phyloP scores from a whole-genome alignment of 2,888 invertebrate species.

The Caenorhabditis japonica region DNA sequence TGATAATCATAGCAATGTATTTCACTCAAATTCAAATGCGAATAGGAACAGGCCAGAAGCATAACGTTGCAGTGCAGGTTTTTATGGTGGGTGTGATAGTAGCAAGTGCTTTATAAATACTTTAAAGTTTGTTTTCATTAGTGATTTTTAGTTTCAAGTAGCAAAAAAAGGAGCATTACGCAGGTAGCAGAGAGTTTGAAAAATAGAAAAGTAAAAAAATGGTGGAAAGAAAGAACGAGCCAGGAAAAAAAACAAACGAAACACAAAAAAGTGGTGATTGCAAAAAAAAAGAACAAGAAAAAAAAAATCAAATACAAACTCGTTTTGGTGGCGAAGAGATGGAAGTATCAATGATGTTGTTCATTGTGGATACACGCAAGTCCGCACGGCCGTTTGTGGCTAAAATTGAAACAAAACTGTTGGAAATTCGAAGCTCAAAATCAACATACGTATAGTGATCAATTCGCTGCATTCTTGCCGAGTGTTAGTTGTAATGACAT shows the following conservation, averaged over 20 bases:
- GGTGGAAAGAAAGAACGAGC: neutral
- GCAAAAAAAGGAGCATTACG: too few species aligned
- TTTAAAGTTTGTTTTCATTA: too few species aligned
- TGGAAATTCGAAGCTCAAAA: neutral
- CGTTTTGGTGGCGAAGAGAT: constrained; percentile 23
- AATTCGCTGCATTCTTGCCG: constrained; percentile 52
- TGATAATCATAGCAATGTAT: too few species aligned
- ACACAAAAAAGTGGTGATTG: too few species aligned
- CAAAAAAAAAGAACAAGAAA: constrained; percentile 19
- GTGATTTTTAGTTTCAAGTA: too few species aligned
- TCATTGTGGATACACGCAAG: constrained; percentile 37
- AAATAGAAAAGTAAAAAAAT: neutral
- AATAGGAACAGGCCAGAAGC: too few species aligned
- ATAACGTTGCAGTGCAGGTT: too few species aligned
- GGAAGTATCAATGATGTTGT: constrained; percentile 6
- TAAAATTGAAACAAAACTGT: neutral
- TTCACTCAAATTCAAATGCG: too few species aligned
- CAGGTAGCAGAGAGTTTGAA: too few species aligned
- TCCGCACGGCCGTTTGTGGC: constrained; percentile 35
- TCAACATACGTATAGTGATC: constrained; percentile 39
- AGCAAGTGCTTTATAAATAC: too few species aligned
- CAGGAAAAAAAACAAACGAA: neutral
- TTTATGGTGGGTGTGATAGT: too few species aligned
- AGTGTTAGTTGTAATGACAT: constrained; percentile 43
- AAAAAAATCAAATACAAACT: constrained; percentile 43